Percentiles rank a stretch among this genome's conserved stretches.
Evolutionary conservation across 2,113 vertebrate genomes (phyloP).

Genomic region (Cariama cristata): DNA sequence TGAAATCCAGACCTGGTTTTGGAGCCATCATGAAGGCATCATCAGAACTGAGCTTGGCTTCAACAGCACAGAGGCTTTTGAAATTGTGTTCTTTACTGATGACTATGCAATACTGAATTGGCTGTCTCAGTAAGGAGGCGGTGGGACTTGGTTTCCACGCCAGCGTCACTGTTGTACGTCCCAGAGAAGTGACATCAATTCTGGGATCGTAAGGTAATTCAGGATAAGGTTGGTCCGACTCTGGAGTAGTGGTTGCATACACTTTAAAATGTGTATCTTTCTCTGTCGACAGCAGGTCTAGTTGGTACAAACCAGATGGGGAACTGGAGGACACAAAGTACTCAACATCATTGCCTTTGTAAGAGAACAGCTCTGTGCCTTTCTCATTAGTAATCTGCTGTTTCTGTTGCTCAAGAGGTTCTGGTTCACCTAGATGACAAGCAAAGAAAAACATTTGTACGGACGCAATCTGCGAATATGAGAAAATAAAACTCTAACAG

Average conservation of each 20-base stretch:
- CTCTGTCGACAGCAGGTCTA: conserved; percentile 96
- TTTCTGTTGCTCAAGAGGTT: conserved; percentile 92
- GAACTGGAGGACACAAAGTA: conserved; percentile 90
- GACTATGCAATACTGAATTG: conserved; percentile 94
- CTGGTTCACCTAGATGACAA: conserved; percentile 84
- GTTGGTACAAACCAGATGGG: conserved; percentile 91
- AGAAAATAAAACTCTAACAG: background rate
- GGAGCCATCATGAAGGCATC: conserved; percentile 92
- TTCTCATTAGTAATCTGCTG: conserved; percentile 87
- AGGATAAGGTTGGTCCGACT: conserved; percentile 95
- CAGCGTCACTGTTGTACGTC: conserved; percentile 90
- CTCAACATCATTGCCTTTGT: conserved; percentile 97
- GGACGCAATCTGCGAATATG: background rate
- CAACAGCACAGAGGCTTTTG: conserved; percentile 95
- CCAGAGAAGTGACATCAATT: conserved; percentile 91
- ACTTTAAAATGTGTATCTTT: conserved; percentile 97
- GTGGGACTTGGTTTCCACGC: conserved; percentile 97
- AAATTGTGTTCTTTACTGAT: conserved; percentile 98
- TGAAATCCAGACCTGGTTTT: conserved; percentile 94
- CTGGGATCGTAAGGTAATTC: conserved; percentile 94
- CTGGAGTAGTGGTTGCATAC: conserved; percentile 94
- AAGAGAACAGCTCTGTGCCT: conserved; percentile 90
- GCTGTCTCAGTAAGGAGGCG: conserved; percentile 86
- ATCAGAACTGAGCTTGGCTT: conserved; percentile 87
- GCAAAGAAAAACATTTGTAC: background rate